Evolutionary conservation across 2,888 invertebrate species (phyloP), one percentile per base, ranked within the genome.

Genomic region (Falcaria lacertinaria): DNA sequence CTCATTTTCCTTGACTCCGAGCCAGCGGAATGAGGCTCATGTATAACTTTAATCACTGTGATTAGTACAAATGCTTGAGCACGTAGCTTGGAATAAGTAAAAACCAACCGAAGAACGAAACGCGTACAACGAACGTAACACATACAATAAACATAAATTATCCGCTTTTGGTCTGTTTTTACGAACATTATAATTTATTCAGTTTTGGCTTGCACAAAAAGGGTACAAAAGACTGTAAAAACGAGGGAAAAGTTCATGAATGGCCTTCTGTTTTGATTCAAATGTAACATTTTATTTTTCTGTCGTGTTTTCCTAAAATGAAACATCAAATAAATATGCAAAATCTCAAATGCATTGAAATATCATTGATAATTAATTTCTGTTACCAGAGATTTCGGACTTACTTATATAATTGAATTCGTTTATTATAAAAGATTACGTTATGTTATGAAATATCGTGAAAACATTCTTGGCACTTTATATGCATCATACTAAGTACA

Each of bases 241-340:
- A 17, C 42, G 34, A 32, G 13, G 38, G 33, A 43, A 35, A 57
- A 45, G 39, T 48, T 52, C 19, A 15, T 25, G 33, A 15, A 8
- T 44, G 32, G 17, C 46, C 42, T 55, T 58, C n/a, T n/a, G n/a
- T n/a, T 50, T 41, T 22, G 22, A 6, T 22, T 22, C 22, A 22
- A 22, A n/a, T n/a, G n/a, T n/a, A n/a, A n/a, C n/a, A n/a, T n/a
- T n/a, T n/a, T n/a, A n/a, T n/a, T n/a, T n/a, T n/a, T n/a, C n/a
- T n/a, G n/a, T n/a, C n/a, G n/a, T n/a, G n/a, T n/a, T n/a, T n/a
- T n/a, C n/a, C n/a, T n/a, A n/a, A n/a, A n/a, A n/a, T n/a, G n/a
- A n/a, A n/a, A n/a, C n/a, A n/a, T n/a, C n/a, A n/a, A n/a, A n/a
- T n/a, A n/a, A n/a, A n/a, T n/a, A n/a, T n/a, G n/a, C n/a, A n/a